Evolutionary conservation across 2,888 invertebrate genomes (phyloP).

Genomic region (Heliconius aoede): DNA sequence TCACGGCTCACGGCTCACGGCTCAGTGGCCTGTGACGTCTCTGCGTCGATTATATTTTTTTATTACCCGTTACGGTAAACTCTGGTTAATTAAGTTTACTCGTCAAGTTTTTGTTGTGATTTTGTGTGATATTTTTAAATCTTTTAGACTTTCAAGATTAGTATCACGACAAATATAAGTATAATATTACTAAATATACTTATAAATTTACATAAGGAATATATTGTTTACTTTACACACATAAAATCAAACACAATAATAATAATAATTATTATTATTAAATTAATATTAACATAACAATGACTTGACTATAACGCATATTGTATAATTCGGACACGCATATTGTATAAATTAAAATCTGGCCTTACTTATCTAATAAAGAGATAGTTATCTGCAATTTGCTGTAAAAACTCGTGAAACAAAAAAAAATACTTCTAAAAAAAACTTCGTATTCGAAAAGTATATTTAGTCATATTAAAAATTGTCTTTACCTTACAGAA

Average conservation of each 20-base stretch:
- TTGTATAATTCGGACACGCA: background rate
- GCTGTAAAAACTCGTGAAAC: too few species aligned
- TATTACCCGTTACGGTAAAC: constrained; percentile 74
- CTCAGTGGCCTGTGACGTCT: constrained; percentile 80
- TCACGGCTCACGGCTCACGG: constrained; percentile 56
- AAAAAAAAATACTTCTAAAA: too few species aligned
- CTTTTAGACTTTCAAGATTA: constrained; percentile 24
- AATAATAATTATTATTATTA: too few species aligned
- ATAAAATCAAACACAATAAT: background rate
- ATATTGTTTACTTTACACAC: background rate
- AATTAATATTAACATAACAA: too few species aligned
- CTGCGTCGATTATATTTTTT: constrained; percentile 70
- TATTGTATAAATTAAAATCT: background rate
- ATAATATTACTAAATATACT: too few species aligned
- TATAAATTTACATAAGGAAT: too few species aligned
- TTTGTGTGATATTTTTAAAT: too few species aligned
- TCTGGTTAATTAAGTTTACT: constrained; percentile 73
- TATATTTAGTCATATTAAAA: background rate
- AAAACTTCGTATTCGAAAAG: too few species aligned
- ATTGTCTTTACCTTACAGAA: constrained; percentile 1
- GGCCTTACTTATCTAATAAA: background rate
- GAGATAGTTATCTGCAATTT: too few species aligned
- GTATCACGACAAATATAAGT: background rate
- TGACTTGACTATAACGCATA: background rate
- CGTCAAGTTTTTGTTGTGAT: constrained; percentile 62